Evolutionary conservation across 2,888 invertebrate species (phyloP).

Genomic region (Hypomecis punctinalis): DNA sequence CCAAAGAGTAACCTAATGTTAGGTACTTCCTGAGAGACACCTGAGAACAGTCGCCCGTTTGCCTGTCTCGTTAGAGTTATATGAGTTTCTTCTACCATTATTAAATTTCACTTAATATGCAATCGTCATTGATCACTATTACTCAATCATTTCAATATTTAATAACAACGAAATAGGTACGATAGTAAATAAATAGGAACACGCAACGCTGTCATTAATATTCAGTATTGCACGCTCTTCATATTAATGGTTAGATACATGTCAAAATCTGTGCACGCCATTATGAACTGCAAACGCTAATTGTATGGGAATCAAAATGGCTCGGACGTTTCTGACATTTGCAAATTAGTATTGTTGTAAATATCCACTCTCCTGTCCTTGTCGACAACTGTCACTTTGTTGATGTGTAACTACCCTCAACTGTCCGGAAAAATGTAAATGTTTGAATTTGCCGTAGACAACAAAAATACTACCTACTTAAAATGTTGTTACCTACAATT

Average conservation of each 20-base stretch:
- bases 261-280: constrained; percentile 39
- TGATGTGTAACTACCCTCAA: constrained; percentile 35
- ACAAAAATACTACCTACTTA: constrained; percentile 9
- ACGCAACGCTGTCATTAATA: constrained; percentile 46
- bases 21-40: constrained; percentile 47
- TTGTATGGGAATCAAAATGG: constrained; percentile 32
- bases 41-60: constrained; percentile 55
- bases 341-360: constrained; percentile 30
- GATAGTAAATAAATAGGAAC: constrained; percentile 37
- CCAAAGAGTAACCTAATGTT: not conserved
- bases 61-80: constrained; percentile 45
- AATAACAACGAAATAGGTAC: constrained; percentile 7
- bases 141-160: constrained; percentile 6
- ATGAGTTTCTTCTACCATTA: constrained; percentile 38
- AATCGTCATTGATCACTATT: constrained; percentile 29
- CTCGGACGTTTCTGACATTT: constrained; percentile 33
- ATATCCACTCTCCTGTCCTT: constrained; percentile 25
- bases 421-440: constrained; percentile 28
- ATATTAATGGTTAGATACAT: constrained; percentile 33
- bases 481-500: not conserved
- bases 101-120: constrained; percentile 40
- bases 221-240: constrained; percentile 35
- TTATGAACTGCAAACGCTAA: constrained; percentile 29
- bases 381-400: constrained; percentile 29
- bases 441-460: constrained; percentile 18